phyloP scores from a whole-genome alignment of 2,797 vertebrate genomes.

The Dendrocincla tyrannina region DNA sequence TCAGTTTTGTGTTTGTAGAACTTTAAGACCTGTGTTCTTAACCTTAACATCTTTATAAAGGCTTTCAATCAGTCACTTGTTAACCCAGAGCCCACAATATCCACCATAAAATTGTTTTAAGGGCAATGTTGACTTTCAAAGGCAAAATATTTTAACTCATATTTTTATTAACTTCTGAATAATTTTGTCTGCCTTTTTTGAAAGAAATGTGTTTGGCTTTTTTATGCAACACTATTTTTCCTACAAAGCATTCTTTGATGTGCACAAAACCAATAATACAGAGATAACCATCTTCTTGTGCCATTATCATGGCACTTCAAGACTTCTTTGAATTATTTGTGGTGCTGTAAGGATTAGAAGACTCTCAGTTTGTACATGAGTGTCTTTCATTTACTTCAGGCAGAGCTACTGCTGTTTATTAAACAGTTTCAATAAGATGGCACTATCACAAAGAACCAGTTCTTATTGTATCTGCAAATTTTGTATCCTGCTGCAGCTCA shows the following conservation, averaged over 20 bases:
- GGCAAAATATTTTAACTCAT: background rate
- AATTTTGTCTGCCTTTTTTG: slow-evolving; percentile 8
- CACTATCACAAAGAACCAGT: background rate
- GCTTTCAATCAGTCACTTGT: slow-evolving; percentile 25
- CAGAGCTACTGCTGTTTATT: background rate
- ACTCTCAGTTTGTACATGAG: background rate
- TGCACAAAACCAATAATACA: slow-evolving; percentile 3
- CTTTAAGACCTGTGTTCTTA: slow-evolving; percentile 31
- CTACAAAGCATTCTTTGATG: slow-evolving; percentile 19
- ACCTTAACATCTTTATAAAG: slow-evolving; percentile 33
- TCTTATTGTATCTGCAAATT: background rate
- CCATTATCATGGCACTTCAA: slow-evolving; percentile 12
- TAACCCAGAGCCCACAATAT: slow-evolving; percentile 23
- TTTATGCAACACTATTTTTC: background rate
- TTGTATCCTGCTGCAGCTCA: background rate
- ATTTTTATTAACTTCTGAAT: background rate
- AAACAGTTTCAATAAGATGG: background rate
- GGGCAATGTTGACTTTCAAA: slow-evolving; percentile 22
- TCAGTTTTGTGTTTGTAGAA: background rate
- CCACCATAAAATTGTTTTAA: slow-evolving; percentile 62
- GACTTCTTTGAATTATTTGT: slow-evolving; percentile 32
- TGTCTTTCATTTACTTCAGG: slow-evolving; percentile 20
- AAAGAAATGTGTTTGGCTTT: background rate
- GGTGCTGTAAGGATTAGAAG: slow-evolving; percentile 7
- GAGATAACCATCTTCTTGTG: slow-evolving; percentile 38